Conservation (phyloP, 1,140 invertebrate species). For the Zaprionus vittiger region DNA sequence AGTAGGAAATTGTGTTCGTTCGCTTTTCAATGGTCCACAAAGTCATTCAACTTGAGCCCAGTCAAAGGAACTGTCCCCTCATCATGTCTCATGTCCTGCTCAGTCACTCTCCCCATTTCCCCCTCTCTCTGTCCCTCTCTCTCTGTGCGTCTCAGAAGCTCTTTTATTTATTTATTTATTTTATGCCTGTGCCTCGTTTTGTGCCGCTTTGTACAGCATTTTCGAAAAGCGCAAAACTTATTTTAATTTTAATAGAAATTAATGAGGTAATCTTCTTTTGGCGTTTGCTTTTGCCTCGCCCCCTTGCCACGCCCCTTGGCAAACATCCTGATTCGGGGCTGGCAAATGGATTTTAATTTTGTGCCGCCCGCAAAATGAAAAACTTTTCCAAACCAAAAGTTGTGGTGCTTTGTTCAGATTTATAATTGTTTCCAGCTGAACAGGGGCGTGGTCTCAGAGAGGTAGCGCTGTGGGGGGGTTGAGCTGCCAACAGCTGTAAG, state of each 20-base stretch:
- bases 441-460: neutral
- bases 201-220: conserved; percentile 36
- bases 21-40: conserved; percentile 47
- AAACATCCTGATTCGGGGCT: conserved; percentile 1
- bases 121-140: neutral
- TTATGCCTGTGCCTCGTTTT: conserved; percentile 33
- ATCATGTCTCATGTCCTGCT: conserved; percentile 11
- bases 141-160: conserved; percentile 6
- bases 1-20: conserved; percentile 60
- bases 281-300: conserved; percentile 22
- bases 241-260: conserved; percentile 68
- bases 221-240: conserved; percentile 56
- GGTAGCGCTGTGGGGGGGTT: neutral
- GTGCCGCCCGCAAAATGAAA: conserved; percentile 18
- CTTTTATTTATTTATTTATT: conserved; percentile 38
- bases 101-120: neutral
- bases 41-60: conserved; percentile 47
- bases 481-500: neutral
- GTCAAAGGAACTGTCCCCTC: conserved; percentile 29
- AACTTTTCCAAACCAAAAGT: conserved; percentile 37
- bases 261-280: conserved; percentile 62
- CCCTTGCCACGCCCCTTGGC: neutral
- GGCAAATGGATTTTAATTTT: conserved; percentile 58
- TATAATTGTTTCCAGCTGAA: conserved; percentile 41
- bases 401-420: conserved; percentile 40